These are phyloP conservation scores for Poeciliopsis paucimaculata DNA, from an alignment of 2,797 vertebrate species.

Conservation along the genomic window DNA sequence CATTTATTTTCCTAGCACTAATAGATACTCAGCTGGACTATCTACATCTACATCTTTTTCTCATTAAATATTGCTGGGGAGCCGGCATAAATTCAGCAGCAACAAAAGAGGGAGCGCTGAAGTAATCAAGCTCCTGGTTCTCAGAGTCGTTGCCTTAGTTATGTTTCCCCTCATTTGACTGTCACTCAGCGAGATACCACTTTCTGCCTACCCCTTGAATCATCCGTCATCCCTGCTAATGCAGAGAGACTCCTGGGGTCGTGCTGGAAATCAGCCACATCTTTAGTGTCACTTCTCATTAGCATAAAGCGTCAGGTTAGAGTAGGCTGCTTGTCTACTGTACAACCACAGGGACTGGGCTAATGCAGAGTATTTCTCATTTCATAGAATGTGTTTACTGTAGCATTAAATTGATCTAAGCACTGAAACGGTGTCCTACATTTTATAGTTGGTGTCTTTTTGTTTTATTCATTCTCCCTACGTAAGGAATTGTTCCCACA, in stretches of 20 bases:
- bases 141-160: slow-evolving; percentile 59
- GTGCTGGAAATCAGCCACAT: slow-evolving; percentile 76
- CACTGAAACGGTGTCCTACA: slow-evolving; percentile 4
- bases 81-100: slow-evolving; percentile 56
- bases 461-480: slow-evolving; percentile 42
- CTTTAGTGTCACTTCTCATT: slow-evolving; percentile 78
- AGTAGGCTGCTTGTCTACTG: slow-evolving; percentile 41
- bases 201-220: slow-evolving; percentile 58
- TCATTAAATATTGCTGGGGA: slow-evolving; percentile 69
- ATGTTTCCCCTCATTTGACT: slow-evolving; percentile 61
- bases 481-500: slow-evolving; percentile 17
- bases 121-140: slow-evolving; percentile 65
- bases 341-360: slow-evolving; percentile 33
- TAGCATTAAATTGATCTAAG: slow-evolving; percentile 11
- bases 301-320: slow-evolving; percentile 63
- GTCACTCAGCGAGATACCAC: slow-evolving; percentile 66
- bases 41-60: slow-evolving; percentile 72
- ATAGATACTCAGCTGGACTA: slow-evolving; percentile 66
- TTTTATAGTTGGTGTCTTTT: slow-evolving; percentile 31
- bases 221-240: slow-evolving; percentile 73
- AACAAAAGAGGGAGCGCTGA: slow-evolving; percentile 42
- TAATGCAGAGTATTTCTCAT: slow-evolving; percentile 18
- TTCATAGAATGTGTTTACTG: slow-evolving; percentile 11
- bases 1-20: slow-evolving; percentile 39
- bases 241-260: slow-evolving; percentile 70